Base-by-base conservation (phyloP, 2,888 invertebrate species). In the Isotomurus palustris region DNA sequence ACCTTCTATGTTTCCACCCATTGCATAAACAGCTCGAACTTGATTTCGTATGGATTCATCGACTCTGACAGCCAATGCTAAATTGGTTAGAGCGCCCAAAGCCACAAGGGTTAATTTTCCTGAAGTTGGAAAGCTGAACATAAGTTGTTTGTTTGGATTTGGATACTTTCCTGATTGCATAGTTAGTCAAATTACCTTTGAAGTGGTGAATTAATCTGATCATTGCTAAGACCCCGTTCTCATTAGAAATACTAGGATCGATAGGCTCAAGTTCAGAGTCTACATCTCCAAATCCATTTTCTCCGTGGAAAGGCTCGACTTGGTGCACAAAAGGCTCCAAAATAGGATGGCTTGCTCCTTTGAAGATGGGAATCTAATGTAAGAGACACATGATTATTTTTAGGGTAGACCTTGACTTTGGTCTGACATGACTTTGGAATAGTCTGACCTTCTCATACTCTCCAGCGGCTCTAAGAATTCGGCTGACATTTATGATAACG, bases 361-460 rank as follows among this genome's bases (percentile, higher is more conserved):
- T 77, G 72, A 80, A 86, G 44, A 88, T 83, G 41, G 87, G 87
- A 56, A 87, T 81, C 87, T 87, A 12, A 12, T 32, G 4, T n/a
- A n/a, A n/a, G n/a, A n/a, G 35, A 14, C 35, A 32, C 10, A 14
- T 32, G 10, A 32, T 14, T 32, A 10, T 32, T 32, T n/a, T n/a
- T n/a, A n/a, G n/a, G n/a, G n/a, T n/a, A n/a, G n/a, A n/a, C n/a
- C n/a, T n/a, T n/a, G n/a, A n/a, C n/a, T n/a, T n/a, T n/a, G n/a
- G n/a, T n/a, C n/a, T n/a, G n/a, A n/a, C n/a, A n/a, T n/a, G n/a
- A 32, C 35, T 12, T 32, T 10, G 35, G 14, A 14, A 32, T 32
- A 12, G 14, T 32, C n/a, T 41, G 41, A 17, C 41, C 41, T 41
- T 12, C n/a, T 53, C 35, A 3, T 45, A n/a, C 24, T 56, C 56